phyloP scores from a whole-genome alignment of 2,113 vertebrate genomes.

The Fregetta grallaria region DNA sequence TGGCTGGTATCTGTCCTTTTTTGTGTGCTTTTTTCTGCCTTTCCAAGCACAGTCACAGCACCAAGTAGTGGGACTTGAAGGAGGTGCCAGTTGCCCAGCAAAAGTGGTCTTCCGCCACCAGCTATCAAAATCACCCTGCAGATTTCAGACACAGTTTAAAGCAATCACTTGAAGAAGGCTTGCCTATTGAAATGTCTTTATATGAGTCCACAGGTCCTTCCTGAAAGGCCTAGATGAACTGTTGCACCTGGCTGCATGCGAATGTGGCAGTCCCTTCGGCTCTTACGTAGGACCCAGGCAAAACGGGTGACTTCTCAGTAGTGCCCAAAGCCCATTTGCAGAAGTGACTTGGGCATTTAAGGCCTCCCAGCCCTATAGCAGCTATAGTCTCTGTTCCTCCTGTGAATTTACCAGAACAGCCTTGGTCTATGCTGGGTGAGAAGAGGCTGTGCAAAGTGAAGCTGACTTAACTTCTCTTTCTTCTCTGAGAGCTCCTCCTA shows the following conservation, averaged over 20 bases:
- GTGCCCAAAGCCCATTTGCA: not conserved
- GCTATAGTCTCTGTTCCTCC: not conserved
- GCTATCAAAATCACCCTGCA: not conserved
- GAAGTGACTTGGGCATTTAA: not conserved
- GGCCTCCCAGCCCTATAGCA: not conserved
- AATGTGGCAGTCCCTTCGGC: not conserved
- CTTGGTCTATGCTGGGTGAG: not conserved
- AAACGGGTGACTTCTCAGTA: not conserved
- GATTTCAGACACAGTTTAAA: not conserved
- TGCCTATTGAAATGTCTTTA: not conserved
- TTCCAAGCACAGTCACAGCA: not conserved
- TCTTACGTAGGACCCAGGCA: rapidly evolving
- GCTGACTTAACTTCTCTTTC: not conserved
- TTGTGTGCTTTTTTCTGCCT: not conserved
- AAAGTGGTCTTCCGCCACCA: not conserved
- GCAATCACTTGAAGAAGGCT: not conserved
- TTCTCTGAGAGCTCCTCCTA: not conserved
- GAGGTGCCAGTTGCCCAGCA: not conserved
- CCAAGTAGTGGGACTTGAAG: not conserved
- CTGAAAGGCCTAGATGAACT: not conserved
- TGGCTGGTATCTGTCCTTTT: not conserved
- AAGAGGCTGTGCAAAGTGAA: not conserved
- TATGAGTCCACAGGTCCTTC: not conserved
- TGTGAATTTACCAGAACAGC: not conserved
- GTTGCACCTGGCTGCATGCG: not conserved